phyloP scores from a whole-genome alignment of 2,888 invertebrate genomes.

The Merodon equestris region DNA sequence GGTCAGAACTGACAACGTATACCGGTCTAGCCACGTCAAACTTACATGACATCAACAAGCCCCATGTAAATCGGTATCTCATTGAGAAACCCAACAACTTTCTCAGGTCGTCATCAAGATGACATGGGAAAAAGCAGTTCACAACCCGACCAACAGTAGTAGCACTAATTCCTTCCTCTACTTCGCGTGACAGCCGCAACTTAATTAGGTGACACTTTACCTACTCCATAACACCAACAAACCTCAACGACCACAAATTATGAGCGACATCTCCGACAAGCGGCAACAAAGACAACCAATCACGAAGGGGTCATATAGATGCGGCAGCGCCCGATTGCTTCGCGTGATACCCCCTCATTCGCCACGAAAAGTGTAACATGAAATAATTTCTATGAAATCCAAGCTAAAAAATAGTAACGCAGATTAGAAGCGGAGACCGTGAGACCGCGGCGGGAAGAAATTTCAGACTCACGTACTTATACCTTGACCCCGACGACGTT shows the following conservation, averaged over 20 bases:
- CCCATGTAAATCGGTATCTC: no score
- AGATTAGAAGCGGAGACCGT: constrained; percentile 40
- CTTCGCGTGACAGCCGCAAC: constrained; percentile 55
- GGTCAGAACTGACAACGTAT: no score
- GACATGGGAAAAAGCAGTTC: constrained; percentile 32
- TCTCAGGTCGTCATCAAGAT: constrained; percentile 52
- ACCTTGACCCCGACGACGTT: constrained; percentile 36
- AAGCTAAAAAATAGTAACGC: constrained; percentile 12
- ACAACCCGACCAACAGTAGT: constrained; percentile 45
- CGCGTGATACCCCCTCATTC: constrained; percentile 48
- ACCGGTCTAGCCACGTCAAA: no score
- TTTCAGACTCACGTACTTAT: constrained; percentile 18
- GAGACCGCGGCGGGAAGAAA: constrained; percentile 29
- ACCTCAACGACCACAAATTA: constrained; percentile 59
- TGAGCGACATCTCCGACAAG: constrained; percentile 52
- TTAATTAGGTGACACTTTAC: constrained; percentile 64
- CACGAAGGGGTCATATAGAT: constrained; percentile 61
- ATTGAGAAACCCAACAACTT: not conserved
- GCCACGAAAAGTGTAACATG: constrained; percentile 55
- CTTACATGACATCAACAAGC: no score
- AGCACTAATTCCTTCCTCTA: constrained; percentile 50
- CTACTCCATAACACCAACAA: constrained; percentile 59
- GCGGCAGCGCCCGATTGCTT: constrained; percentile 19
- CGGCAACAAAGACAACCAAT: constrained; percentile 46
- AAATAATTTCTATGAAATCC: constrained; percentile 45